Conservation (phyloP, 2,888 invertebrate genomes). For the Parnassius glacialis region DNA sequence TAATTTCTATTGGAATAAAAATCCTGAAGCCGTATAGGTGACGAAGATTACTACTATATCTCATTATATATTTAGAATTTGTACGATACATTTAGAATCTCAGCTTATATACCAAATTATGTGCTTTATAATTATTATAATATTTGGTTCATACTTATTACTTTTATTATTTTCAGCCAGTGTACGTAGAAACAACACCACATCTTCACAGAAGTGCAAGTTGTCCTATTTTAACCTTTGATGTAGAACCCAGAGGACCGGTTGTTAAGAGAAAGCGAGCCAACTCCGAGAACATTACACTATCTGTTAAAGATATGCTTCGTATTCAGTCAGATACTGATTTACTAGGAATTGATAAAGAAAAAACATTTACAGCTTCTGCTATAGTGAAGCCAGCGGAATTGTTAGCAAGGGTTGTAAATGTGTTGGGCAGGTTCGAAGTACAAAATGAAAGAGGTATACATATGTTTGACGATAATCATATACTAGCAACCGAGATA, state of each 20-base stretch:
- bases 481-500: conserved; percentile 86
- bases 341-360: conserved; percentile 88
- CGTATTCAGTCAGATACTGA: conserved; percentile 90
- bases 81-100: too few relatives aligned
- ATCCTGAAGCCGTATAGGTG: too few relatives aligned
- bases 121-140: too few relatives aligned
- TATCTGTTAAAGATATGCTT: conserved; percentile 71
- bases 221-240: conserved; percentile 87
- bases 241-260: conserved; percentile 74
- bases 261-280: conserved; percentile 80
- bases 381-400: conserved; percentile 88
- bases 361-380: conserved; percentile 86
- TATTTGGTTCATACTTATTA: too few relatives aligned
- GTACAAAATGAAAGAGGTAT: conserved; percentile 78
- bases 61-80: too few relatives aligned
- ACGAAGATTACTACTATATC: too few relatives aligned
- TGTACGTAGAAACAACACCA: conserved; percentile 84
- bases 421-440: conserved; percentile 85
- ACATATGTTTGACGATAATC: conserved; percentile 86
- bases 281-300: conserved; percentile 83
- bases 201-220: conserved; percentile 81
- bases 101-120: too few relatives aligned
- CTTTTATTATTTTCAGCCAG: conserved; percentile 79
- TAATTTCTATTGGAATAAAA: too few relatives aligned
- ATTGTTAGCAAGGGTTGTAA: conserved; percentile 87